A percentile compares a stretch with the other conserved stretches of the same genome.
Conservation (phyloP, 2,888 invertebrate species). For the Acrocyrtus sp. region DNA sequence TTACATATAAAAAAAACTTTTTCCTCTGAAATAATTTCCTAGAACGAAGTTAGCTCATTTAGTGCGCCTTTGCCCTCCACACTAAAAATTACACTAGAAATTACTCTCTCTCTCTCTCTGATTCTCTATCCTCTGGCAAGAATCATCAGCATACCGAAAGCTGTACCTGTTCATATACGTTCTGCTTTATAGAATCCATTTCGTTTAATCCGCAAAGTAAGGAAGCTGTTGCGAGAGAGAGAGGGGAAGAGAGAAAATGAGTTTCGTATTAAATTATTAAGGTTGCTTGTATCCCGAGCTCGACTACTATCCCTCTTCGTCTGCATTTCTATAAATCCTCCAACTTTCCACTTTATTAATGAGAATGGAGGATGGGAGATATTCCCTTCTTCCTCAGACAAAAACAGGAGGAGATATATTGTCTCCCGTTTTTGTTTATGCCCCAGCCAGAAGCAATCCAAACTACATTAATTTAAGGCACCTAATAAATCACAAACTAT, state of each 20-base stretch:
- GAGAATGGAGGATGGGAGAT: not conserved
- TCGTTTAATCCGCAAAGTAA: too few relatives aligned
- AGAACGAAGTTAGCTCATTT: conserved; percentile 5
- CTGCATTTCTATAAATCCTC: not conserved
- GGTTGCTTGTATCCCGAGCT: not conserved
- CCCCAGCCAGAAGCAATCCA: conserved; percentile 24
- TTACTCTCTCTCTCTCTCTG: too few relatives aligned
- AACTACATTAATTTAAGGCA: conserved; percentile 36
- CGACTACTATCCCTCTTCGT: not conserved
- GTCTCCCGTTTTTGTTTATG: not conserved
- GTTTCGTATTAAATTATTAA: not conserved
- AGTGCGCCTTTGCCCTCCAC: too few relatives aligned
- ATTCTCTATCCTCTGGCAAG: too few relatives aligned
- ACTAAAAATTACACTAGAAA: too few relatives aligned
- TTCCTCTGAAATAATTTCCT: too few relatives aligned
- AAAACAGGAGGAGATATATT: not conserved
- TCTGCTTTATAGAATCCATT: too few relatives aligned
- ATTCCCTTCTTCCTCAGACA: not conserved
- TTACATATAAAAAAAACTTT: not conserved
- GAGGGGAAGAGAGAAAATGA: too few relatives aligned
- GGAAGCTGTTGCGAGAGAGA: too few relatives aligned
- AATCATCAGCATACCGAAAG: too few relatives aligned
- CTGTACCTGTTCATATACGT: too few relatives aligned
- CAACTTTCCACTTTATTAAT: not conserved
- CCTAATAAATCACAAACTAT: conserved; percentile 38